Base-by-base conservation (phyloP, 2,797 vertebrate genomes). In the Hyperoplus immaculatus region DNA sequence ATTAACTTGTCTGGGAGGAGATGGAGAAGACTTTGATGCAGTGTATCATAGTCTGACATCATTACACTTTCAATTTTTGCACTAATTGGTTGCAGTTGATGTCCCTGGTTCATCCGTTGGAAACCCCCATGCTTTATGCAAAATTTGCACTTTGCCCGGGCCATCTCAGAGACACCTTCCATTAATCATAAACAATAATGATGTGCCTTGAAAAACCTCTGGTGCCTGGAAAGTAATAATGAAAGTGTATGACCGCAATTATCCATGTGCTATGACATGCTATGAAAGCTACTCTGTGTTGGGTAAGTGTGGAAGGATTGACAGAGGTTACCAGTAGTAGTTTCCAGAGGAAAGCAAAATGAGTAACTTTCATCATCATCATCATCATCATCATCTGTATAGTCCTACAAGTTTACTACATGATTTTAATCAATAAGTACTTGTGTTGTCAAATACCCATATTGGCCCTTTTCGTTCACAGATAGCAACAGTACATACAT, bases 1-100 rank as follows among this genome's bases (percentile, higher is more conserved):
- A 87, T 89, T 84, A 73, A 85, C 78, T 87, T 63, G n/a, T 85
- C 67, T 88, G 75, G 82, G 64, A 49, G 49, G 41, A 82, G 75
- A 77, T 72, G 59, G 68, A 65, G 76, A 69, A n/a, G 63, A 73
- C 69, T 80, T 75, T 29, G 62, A 85, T 71, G 58, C 69, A 57
- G 47, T 49, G 53, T 54, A 59, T 89, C 80, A 77, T 16, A 45
- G 65, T 45, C 74, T 89, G 75, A 91, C 84, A 86, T 91, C 75
- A 84, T 58, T 61, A 54, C 1, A 11, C 57, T 89, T 87, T 88
- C 81, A 87, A 82, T 87, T 70, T 79, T 80, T 75, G 66, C 36
- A 67, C 21, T 16, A 55, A 81, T 84, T 69, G 50, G 61, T 85
- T 76, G 65, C 75, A 81, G 84, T 69, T 64, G 78, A 79, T 11